A percentile compares a stretch with the other conserved stretches of the same genome.
Conservation (phyloP, 1,140 invertebrate genomes). For the Caligus rogercresseyi region DNA sequence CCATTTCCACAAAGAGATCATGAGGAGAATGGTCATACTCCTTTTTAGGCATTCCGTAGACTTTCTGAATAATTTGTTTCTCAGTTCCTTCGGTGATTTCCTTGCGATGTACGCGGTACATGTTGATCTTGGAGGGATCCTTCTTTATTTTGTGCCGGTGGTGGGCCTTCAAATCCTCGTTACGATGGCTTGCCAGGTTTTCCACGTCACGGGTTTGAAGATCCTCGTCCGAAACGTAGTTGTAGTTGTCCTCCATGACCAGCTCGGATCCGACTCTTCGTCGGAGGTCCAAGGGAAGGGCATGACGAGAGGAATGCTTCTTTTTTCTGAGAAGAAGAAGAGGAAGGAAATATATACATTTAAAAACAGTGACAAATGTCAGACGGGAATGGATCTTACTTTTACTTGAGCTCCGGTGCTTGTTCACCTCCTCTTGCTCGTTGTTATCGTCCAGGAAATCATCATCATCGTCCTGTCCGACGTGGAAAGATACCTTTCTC, state of each 20-base stretch:
- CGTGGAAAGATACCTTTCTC: background rate
- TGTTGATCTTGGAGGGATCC: background rate
- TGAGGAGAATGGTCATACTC: slow-evolving; percentile 17
- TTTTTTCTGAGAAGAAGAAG: background rate
- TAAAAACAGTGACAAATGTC: background rate
- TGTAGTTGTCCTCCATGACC: background rate
- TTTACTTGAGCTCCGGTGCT: background rate
- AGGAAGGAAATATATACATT: background rate
- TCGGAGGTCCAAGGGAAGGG: background rate
- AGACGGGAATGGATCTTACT: background rate
- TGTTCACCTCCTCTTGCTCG: background rate
- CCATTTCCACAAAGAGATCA: slow-evolving; percentile 20
- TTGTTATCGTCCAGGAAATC: background rate
- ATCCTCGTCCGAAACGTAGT: background rate
- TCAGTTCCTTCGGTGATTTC: slow-evolving; percentile 1
- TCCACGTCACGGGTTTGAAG: slow-evolving; percentile 2
- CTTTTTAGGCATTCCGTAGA: background rate
- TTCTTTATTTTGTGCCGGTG: slow-evolving; percentile 10
- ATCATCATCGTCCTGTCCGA: background rate
- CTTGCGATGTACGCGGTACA: background rate
- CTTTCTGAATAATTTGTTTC: background rate
- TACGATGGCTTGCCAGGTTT: background rate
- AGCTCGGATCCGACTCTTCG: slow-evolving; percentile 2
- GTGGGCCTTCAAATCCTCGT: background rate
- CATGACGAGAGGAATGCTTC: background rate